Evolutionary conservation across 2,797 vertebrate species (phyloP), one percentile per base, ranked within the genome.

Genomic region (Lutjanus campechanus): DNA sequence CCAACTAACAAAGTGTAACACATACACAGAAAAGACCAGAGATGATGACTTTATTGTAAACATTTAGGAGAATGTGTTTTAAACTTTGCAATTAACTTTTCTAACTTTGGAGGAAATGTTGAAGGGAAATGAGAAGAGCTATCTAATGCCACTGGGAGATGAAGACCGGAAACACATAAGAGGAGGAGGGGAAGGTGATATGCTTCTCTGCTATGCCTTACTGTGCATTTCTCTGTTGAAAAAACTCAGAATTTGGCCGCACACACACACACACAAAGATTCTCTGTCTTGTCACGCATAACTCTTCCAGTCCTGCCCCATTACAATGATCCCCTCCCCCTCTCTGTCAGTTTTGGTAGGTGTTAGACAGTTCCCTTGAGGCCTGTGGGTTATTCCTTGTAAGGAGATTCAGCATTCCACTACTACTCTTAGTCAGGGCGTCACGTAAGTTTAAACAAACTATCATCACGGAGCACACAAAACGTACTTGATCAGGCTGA

Each of bases 341-440:
- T 77, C 77, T 19, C 43, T 77, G 65, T 69, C 68, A 74, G 62
- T 66, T 87, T 83, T 85, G 54, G 74, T 76, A 76, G 84, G 86
- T 79, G 87, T 82, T 78, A 67, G 78, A 78, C 3, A 8, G 66
- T 43, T 93, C 90, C 91, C 90, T 79, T 7, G 64, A 84, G 89
- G 85, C 74, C 83, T 56, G 68, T 44, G 73, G 85, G 89, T 89
- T 93, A 82, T 81, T 93, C 93, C 94, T 91, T 94, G 87, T 93
- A 94, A 93, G 94, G 94, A 94, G 77, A 91, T 93, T 76, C 81
- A 79, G 86, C 87, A 89, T 92, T 93, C 91, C 90, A 85, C 81
- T 41, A 90, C 75, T 75, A 88, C 83, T 81, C 86, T 83, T 79
- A 84, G 74, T 85, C 73, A 68, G 64, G 51, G 76, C 79, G 72